Conservation (phyloP, 2,113 vertebrate genomes). For the Prunella himalayana region DNA sequence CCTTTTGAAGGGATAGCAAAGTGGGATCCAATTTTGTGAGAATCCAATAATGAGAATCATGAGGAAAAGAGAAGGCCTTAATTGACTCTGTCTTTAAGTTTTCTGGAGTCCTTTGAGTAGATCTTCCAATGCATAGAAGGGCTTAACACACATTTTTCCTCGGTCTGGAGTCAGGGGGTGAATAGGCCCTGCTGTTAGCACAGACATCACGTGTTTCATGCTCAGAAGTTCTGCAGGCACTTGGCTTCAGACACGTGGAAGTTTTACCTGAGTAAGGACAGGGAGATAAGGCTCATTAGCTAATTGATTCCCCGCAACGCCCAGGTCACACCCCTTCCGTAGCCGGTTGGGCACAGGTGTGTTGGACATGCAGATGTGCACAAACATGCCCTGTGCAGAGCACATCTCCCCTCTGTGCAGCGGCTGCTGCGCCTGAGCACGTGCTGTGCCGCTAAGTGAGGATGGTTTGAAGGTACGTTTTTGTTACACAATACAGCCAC, state of each 20-base stretch:
- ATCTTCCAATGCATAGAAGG: neutral
- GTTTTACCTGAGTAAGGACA: neutral
- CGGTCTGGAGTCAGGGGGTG: neutral
- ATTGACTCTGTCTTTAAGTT: neutral
- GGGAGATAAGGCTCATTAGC: slow-evolving; percentile 39
- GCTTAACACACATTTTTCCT: neutral
- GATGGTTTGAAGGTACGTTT: neutral
- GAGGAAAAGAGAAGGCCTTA: neutral
- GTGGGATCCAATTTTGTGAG: neutral
- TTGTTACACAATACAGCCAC: neutral
- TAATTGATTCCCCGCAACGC: neutral
- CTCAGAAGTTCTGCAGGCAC: neutral
- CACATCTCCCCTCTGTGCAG: neutral
- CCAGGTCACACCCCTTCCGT: neutral
- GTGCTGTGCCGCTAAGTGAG: neutral
- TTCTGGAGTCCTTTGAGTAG: neutral
- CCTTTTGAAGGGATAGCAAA: neutral
- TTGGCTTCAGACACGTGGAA: neutral
- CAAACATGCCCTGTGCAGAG: neutral
- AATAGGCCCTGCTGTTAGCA: neutral
- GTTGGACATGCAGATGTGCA: neutral
- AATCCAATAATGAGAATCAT: neutral
- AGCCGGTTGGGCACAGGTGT: neutral
- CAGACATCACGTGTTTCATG: neutral
- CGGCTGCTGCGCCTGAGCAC: neutral